A percentile compares a stretch with the other conserved stretches of the same genome.
These are phyloP conservation scores for Globodera rostochiensis DNA, from an alignment of 1,140 invertebrate species.

Conservation along the genomic window DNA sequence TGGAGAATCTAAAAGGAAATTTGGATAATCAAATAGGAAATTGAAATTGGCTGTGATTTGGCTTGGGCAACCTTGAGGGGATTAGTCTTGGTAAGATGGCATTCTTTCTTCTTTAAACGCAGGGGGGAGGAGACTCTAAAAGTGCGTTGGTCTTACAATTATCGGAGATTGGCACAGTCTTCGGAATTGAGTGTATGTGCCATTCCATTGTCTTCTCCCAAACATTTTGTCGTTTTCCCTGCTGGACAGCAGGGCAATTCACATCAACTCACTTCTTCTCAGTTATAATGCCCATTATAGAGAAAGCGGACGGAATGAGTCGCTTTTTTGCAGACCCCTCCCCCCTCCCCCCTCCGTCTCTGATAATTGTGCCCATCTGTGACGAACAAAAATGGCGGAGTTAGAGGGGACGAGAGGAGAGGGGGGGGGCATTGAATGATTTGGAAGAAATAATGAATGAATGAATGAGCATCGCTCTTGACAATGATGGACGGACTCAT, in stretches of 20 bases:
- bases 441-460: constrained; percentile 5
- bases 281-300: neutral
- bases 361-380: constrained; percentile 18
- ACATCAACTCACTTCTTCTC: neutral
- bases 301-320: neutral
- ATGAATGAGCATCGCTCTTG: neutral
- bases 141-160: no score
- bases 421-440: neutral
- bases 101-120: no score
- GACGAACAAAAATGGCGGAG: constrained; percentile 3
- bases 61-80: neutral
- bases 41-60: neutral
- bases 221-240: neutral
- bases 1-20: neutral
- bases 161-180: no score
- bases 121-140: no score
- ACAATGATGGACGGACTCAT: neutral
- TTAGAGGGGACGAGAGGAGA: neutral
- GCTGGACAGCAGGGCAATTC: neutral
- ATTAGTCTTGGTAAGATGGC: neutral
- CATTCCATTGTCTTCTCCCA: neutral
- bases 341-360: neutral
- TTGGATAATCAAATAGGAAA: neutral
- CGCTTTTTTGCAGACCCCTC: neutral
- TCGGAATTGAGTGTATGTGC: no score